Percentiles rank a stretch among this genome's conserved stretches.
phyloP scores from a whole-genome alignment of 2,888 invertebrate genomes.

The Idaea aversata region DNA sequence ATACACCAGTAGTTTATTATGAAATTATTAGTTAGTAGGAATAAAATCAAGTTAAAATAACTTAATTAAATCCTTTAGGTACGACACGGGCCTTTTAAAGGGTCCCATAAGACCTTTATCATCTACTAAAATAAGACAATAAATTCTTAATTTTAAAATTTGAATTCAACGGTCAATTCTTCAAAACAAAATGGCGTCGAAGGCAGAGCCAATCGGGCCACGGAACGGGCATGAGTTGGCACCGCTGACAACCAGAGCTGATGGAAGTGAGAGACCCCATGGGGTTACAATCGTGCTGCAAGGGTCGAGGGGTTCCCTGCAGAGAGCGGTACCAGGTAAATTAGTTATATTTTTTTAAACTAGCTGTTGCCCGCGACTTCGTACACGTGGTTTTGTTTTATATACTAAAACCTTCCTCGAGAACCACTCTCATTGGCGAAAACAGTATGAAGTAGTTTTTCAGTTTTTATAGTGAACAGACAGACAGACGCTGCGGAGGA shows the following conservation, averaged over 20 bases:
- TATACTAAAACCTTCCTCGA: no score
- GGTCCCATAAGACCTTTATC: background rate
- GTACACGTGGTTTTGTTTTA: no score
- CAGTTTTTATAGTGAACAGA: no score
- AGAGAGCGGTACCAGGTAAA: slow-evolving; percentile 56
- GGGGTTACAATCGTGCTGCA: slow-evolving; percentile 90
- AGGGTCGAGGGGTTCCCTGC: slow-evolving; percentile 84
- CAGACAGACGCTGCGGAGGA: no score
- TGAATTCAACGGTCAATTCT: slow-evolving; percentile 5
- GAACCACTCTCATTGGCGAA: no score
- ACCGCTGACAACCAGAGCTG: slow-evolving; percentile 85
- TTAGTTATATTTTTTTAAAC: no score
- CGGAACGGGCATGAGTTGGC: slow-evolving; percentile 90
- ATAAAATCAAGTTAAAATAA: slow-evolving; percentile 70
- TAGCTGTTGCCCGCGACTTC: no score
- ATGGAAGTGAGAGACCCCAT: slow-evolving; percentile 81
- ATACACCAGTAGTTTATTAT: slow-evolving; percentile 70
- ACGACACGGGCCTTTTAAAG: no score
- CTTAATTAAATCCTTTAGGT: background rate
- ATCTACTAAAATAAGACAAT: background rate
- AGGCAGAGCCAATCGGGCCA: slow-evolving; percentile 77
- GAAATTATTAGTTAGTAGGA: slow-evolving; percentile 72
- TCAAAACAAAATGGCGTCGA: slow-evolving; percentile 62
- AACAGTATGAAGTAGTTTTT: no score
- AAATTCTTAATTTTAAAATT: background rate